Percentiles rank a stretch among this genome's conserved stretches.
These are phyloP conservation scores for Cirrhinus mrigala DNA, from an alignment of 2,797 vertebrate species.

Conservation along the genomic window DNA sequence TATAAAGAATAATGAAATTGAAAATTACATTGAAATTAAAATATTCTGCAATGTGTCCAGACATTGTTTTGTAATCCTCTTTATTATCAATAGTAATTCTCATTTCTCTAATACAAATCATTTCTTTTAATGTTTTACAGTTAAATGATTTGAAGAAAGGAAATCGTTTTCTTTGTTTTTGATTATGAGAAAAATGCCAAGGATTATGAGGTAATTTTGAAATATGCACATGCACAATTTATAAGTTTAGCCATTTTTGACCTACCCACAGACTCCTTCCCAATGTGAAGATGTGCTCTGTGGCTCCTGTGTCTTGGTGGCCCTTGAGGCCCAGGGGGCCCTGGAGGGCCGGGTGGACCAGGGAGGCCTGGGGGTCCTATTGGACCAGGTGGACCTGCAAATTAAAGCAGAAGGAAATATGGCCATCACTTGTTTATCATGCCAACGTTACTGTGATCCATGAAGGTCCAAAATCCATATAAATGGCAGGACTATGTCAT, in stretches of 20 bases:
- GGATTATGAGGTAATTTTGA: background rate
- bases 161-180: background rate
- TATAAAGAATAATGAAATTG: background rate
- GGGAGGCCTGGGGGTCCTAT: conserved; percentile 82
- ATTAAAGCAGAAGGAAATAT: conserved; percentile 56
- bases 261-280: conserved; percentile 76
- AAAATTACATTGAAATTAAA: background rate
- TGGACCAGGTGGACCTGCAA: conserved; percentile 67
- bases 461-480: background rate
- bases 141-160: background rate
- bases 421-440: background rate
- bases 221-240: background rate
- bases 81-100: background rate
- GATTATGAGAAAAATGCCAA: background rate
- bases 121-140: background rate
- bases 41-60: background rate
- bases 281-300: conserved; percentile 76
- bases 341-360: conserved; percentile 85
- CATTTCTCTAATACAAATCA: background rate
- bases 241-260: conserved; percentile 1
- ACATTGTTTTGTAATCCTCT: background rate
- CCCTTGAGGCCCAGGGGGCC: conserved; percentile 82
- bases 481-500: background rate
- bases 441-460: background rate
- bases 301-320: conserved; percentile 81